Conservation (phyloP, 2,113 vertebrate species). For the Protobothrops mucrosquamatus region DNA sequence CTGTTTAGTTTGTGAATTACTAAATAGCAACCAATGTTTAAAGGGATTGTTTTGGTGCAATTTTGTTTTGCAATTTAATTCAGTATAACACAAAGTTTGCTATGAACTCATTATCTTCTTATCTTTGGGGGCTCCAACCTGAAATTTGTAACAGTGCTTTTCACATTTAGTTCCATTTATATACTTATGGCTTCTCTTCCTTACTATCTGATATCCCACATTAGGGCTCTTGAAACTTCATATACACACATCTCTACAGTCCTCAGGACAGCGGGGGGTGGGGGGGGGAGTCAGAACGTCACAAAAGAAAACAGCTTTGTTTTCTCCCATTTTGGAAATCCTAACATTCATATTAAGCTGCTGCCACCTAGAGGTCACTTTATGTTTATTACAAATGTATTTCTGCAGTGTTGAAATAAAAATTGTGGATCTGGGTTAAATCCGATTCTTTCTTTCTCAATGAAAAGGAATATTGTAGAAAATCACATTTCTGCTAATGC, state of each 20-base stretch:
- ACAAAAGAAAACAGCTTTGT: background rate
- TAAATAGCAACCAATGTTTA: background rate
- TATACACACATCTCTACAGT: background rate
- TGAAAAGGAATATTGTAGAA: background rate
- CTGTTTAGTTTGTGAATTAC: background rate
- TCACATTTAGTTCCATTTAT: background rate
- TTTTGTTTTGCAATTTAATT: background rate
- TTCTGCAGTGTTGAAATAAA: background rate
- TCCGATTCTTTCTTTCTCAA: background rate
- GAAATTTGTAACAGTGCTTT: background rate
- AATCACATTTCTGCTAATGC: background rate
- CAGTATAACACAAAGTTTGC: background rate
- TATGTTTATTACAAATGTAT: background rate
- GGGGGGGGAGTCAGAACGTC: background rate
- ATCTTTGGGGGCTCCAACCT: background rate
- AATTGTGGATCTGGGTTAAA: background rate
- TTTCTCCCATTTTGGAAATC: fast-evolving
- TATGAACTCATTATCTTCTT: background rate
- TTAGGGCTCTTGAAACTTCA: background rate
- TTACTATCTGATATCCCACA: background rate
- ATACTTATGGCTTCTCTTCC: background rate
- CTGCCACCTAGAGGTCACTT: constrained; percentile 63
- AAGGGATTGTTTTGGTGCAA: background rate
- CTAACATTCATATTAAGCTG: constrained; percentile 54
- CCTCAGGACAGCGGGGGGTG: too few species aligned